phyloP scores from a whole-genome alignment of 2,113 vertebrate genomes.

The Rhinolophus ferrumequinum region DNA sequence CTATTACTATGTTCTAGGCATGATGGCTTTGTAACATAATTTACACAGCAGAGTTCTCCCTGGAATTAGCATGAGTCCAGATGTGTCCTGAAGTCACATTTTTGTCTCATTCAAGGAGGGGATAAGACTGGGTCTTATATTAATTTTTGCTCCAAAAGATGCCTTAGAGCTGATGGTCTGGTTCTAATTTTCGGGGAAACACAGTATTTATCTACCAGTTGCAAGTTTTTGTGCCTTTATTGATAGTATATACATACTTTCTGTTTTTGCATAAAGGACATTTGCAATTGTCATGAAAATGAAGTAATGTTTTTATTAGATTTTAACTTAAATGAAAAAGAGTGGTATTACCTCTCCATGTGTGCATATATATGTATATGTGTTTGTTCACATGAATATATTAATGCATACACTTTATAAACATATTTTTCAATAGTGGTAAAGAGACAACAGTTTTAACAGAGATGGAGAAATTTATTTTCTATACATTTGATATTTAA shows the following conservation, averaged over 20 bases:
- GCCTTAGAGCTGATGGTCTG: too few relatives aligned
- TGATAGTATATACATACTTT: neutral
- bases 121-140: too few relatives aligned
- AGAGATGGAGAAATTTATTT: neutral
- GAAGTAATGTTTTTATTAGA: neutral
- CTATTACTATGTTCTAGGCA: neutral
- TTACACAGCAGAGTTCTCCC: neutral
- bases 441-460: neutral
- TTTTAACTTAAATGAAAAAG: neutral
- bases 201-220: neutral
- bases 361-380: neutral
- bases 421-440: neutral
- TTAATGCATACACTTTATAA: neutral
- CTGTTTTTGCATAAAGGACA: neutral
- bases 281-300: neutral
- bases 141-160: too few relatives aligned
- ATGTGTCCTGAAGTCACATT: neutral
- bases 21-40: neutral
- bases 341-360: neutral
- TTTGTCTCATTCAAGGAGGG: neutral
- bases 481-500: neutral
- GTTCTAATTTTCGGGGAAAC: too few relatives aligned
- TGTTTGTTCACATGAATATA: neutral
- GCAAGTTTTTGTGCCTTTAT: neutral
- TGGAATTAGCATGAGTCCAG: neutral